Base-by-base conservation (phyloP, 2,113 vertebrate genomes). In the Ictidomys tridecemlineatus region DNA sequence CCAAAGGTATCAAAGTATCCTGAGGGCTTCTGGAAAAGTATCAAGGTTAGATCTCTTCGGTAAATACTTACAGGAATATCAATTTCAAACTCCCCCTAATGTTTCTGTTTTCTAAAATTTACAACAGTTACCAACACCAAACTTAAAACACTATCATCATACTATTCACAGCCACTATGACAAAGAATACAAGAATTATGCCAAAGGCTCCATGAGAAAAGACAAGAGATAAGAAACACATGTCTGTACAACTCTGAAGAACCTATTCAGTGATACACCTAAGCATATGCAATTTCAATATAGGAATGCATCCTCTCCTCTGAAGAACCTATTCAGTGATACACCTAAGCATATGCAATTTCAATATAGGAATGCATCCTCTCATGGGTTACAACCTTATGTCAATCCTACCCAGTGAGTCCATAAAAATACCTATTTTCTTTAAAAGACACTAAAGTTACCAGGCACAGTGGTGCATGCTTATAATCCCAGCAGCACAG, bases 41-140 rank as follows among this genome's bases (percentile, higher is more conserved):
- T 85, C 91, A 93, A 87, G 65, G 87, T 86, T 89, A 91, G 63
- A 92, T 77, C 74, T 94, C 79, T 95, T 95, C 58, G 73, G 34
- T 53, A 90, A 74, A 70, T 58, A 83, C n/a, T 89, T 85, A 78
- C 3, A 94, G 72, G 12, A 91, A 76, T 89, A 93, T 26, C 70
- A 89, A 84, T 85, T 95, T 96, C 89, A 63, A 95, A 85, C 24
- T 78, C 26, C 34, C n/a, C 18, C 56, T 42, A 93, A 96, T 70
- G 39, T 94, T 92, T 80, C 82, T 84, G 73, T 79, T 95, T 83
- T 89, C 85, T 79, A 96, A 96, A 97, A 89, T 77, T 86, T 72
- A 90, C 2, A 89, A 28, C 17, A 86, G 56, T 24, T 78, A 93
- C 22, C 72, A 92, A 96, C 26, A 94, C 4, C 86, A 87, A 96